Evolutionary conservation across 2,888 invertebrate species (phyloP).

Genomic region (Branchipolynoe longqiensis): DNA sequence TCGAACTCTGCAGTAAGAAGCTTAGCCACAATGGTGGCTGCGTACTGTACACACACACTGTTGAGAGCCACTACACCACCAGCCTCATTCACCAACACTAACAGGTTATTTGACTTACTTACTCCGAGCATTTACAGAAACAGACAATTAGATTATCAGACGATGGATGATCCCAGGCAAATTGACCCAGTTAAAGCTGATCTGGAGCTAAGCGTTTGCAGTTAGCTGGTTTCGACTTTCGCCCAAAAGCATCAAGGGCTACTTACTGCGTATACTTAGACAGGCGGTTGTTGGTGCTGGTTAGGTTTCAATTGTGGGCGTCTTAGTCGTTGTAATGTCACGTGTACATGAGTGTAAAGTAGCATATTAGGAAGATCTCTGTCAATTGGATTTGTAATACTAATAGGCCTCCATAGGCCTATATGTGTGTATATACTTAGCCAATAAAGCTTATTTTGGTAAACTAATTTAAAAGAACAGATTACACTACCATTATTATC

Average conservation of each 20-base stretch:
- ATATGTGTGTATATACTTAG: too few relatives aligned
- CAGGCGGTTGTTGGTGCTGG: too few relatives aligned
- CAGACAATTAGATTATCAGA: conserved; percentile 51
- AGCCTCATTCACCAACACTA: too few relatives aligned
- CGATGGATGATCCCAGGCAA: conserved; percentile 49
- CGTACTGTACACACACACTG: too few relatives aligned
- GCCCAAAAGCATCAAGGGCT: conserved; percentile 10
- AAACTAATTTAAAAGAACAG: background rate
- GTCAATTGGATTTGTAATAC: conserved; percentile 42
- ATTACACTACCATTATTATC: too few relatives aligned
- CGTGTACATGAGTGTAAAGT: background rate
- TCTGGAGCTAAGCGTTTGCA: conserved; percentile 49
- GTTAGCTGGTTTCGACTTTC: too few relatives aligned
- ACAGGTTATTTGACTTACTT: conserved; percentile 52
- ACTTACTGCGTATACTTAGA: too few relatives aligned
- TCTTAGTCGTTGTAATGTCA: conserved; percentile 31
- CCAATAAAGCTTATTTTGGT: background rate
- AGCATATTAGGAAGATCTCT: conserved; percentile 38
- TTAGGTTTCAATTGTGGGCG: too few relatives aligned
- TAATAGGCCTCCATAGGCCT: too few relatives aligned
- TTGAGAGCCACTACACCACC: conserved; percentile 11
- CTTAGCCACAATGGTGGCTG: conserved; percentile 23
- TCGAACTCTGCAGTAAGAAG: conserved; percentile 44
- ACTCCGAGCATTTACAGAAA: conserved; percentile 53
- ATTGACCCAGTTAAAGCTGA: conserved; percentile 55